Base-by-base conservation (phyloP, 2,113 vertebrate species). In the Lepisosteus oculatus region DNA sequence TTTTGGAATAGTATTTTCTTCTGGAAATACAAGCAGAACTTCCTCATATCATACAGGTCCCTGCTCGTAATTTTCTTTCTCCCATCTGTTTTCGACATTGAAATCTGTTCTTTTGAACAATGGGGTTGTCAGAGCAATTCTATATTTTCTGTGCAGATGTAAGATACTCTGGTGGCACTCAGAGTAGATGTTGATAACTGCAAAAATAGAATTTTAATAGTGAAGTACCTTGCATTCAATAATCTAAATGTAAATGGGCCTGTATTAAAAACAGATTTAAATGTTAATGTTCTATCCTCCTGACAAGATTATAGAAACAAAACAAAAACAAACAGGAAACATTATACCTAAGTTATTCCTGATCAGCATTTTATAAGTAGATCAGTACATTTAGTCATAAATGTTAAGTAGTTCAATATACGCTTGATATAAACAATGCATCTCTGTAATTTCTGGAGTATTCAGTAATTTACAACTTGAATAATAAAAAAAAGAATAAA, bases 211-310 rank as follows among this genome's bases (percentile, higher is more conserved):
- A 68, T 15, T 44, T 29, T 65, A 61, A 44, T 55, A 45, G 42
- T 57, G 42, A n/a, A 57, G 14, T 65, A 4, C 64, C 65, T 7
- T 68, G 44, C 29, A 68, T 61, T 68, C 54, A 15, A 67, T 73
- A 61, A 73, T 73, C 61, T 73, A 73, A 73, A 73, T 73, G 72
- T 73, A 73, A 73, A 73, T 73, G 55, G 57, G 17, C 67, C 65
- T 54, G 66, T 65, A 54, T 73, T 66, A 73, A 43, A 66, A 67
- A 42, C 64, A 51, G n/a, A 72, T 72, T 72, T 72, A 72, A 72
- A 72, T 72, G 64, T 66, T 72, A 72, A 72, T 72, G 55, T 41
- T 12, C 55, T 44, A 14, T 73, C 17, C 44, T 68, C 42, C 41
- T 57, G 11, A 41, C 43, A 8, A 66, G 9, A 9, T 9, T 51